Conservation (phyloP, 2,888 invertebrate species). For the Phortica magna region DNA sequence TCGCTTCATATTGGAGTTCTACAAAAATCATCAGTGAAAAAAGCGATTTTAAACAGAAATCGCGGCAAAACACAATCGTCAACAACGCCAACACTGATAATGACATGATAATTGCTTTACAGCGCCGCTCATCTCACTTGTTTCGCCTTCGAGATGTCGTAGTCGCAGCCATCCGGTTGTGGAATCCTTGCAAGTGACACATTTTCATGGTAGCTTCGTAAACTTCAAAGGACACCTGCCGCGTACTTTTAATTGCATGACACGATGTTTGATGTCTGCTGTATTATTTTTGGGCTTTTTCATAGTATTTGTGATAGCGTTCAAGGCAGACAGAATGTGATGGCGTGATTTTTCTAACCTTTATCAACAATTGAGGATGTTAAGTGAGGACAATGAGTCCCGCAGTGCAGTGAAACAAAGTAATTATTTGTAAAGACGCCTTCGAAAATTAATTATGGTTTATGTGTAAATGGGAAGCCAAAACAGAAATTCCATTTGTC, state of each 20-base stretch:
- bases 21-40: no score
- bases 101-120: slow-evolving; percentile 67
- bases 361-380: neutral
- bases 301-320: neutral
- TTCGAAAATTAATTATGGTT: slow-evolving; percentile 26
- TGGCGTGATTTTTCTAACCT: slow-evolving; percentile 14
- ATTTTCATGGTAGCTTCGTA: slow-evolving; percentile 52
- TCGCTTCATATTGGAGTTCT: no score
- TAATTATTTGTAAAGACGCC: slow-evolving; percentile 32
- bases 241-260: slow-evolving; percentile 75
- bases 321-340: neutral
- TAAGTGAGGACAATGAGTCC: neutral
- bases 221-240: slow-evolving; percentile 76
- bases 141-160: neutral
- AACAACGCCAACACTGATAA: slow-evolving; percentile 51
- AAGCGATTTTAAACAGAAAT: neutral
- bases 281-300: no score
- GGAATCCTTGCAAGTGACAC: slow-evolving; percentile 77
- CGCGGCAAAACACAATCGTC: slow-evolving; percentile 11
- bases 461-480: slow-evolving; percentile 18
- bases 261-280: slow-evolving; percentile 44
- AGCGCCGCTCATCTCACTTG: slow-evolving; percentile 10
- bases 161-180: slow-evolving; percentile 54
- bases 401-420: slow-evolving; percentile 20
- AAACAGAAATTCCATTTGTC: neutral